These are phyloP conservation scores for Hybos culiciformis DNA, from an alignment of 2,888 invertebrate genomes.

Conservation along the genomic window DNA sequence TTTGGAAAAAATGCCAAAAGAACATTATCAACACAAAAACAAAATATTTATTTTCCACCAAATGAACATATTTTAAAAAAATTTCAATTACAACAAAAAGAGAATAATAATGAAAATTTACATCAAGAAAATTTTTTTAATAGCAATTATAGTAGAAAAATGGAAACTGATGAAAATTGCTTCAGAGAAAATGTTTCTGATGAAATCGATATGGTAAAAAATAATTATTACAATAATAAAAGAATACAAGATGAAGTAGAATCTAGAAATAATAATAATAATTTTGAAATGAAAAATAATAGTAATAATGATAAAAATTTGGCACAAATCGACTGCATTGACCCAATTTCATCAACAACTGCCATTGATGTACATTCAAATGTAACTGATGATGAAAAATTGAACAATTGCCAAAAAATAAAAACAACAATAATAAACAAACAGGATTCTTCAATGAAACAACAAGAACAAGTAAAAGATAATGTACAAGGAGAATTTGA, in stretches of 20 bases:
- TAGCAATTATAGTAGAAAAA: no score
- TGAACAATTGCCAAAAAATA: constrained; percentile 6
- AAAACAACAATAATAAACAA: not conserved
- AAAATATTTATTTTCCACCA: constrained; percentile 25
- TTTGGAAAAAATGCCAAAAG: constrained; percentile 18
- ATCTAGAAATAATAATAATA: not conserved
- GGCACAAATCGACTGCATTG: not conserved
- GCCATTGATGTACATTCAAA: constrained; percentile 2
- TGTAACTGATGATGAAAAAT: constrained; percentile 14
- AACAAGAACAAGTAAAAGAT: not conserved
- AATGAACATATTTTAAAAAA: constrained; percentile 23
- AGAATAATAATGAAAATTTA: constrained; percentile 9
- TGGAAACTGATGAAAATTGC: not conserved
- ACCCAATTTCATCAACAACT: not conserved
- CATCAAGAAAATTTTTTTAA: no score
- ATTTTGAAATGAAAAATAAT: not conserved
- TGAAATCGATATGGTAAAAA: not conserved
- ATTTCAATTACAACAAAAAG: constrained; percentile 12
- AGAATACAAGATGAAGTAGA: not conserved
- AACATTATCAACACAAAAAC: constrained; percentile 21
- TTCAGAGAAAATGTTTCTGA: not conserved
- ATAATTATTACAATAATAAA: not conserved
- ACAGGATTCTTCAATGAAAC: constrained; percentile 2
- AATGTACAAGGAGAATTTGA: not conserved
- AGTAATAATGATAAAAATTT: not conserved